Percentiles rank a stretch among this genome's conserved stretches.
phyloP scores from a whole-genome alignment of 2,113 vertebrate genomes.

The Cyanoliseus patagonus region DNA sequence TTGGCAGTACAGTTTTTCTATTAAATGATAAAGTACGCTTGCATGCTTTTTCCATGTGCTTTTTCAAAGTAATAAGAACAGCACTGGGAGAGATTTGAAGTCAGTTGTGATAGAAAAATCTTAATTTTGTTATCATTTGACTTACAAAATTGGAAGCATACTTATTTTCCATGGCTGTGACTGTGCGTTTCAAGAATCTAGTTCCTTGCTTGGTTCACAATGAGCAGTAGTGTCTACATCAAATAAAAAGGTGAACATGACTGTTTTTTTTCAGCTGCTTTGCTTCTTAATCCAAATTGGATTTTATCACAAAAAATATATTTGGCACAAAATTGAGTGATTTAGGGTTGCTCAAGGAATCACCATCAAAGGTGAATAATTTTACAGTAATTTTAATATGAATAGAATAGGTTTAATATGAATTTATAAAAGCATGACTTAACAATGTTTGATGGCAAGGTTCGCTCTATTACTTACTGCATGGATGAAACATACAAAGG shows the following conservation, averaged over 20 bases:
- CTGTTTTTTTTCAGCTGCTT: background rate
- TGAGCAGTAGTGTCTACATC: background rate
- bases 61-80: background rate
- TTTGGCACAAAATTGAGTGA: background rate
- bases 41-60: background rate
- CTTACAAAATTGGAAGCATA: background rate
- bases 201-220: background rate
- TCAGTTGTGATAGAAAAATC: background rate
- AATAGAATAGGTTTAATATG: background rate
- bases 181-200: background rate
- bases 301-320: background rate
- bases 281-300: background rate
- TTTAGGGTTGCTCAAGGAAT: background rate
- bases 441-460: background rate
- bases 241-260: background rate
- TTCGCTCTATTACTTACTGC: background rate
- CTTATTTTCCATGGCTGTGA: background rate
- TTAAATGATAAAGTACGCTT: background rate
- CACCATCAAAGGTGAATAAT: background rate
- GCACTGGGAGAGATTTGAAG: background rate
- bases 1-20: background rate
- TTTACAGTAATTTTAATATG: background rate
- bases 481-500: background rate
- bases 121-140: background rate
- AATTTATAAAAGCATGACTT: background rate